Conservation (phyloP, 1,140 invertebrate species). For the Paraescarpia echinospica region DNA sequence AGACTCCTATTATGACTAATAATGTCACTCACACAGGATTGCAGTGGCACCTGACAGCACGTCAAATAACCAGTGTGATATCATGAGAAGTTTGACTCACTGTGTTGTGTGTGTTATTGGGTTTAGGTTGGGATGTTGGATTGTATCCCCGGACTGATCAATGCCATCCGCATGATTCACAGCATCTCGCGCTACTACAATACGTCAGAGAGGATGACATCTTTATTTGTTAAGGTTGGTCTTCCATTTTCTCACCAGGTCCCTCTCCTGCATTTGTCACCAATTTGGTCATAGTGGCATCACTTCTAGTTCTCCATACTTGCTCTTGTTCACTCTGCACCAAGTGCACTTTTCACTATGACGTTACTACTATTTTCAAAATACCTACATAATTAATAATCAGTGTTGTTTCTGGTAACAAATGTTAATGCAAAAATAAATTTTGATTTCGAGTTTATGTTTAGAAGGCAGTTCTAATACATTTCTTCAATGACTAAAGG, state of each 20-base stretch:
- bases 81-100: too few species aligned
- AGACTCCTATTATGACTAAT: too few species aligned
- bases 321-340: background rate
- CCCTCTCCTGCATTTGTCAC: background rate
- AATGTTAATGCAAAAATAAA: too few species aligned
- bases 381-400: too few species aligned
- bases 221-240: constrained; percentile 85
- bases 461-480: too few species aligned
- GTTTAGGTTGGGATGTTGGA: constrained; percentile 57
- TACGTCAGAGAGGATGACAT: constrained; percentile 90
- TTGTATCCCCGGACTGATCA: constrained; percentile 57
- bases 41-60: too few species aligned
- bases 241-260: background rate
- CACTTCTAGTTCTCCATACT: background rate
- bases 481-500: too few species aligned
- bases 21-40: too few species aligned
- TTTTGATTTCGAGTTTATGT: too few species aligned
- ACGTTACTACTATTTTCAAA: background rate
- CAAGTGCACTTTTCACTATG: background rate
- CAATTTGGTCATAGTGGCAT: background rate
- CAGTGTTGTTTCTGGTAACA: too few species aligned
- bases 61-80: too few species aligned
- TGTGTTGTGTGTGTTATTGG: background rate
- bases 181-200: constrained; percentile 94
- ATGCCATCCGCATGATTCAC: constrained; percentile 74